These are phyloP conservation scores for Heterohyrax brucei DNA, from an alignment of 2,797 vertebrate genomes.

Conservation along the genomic window DNA sequence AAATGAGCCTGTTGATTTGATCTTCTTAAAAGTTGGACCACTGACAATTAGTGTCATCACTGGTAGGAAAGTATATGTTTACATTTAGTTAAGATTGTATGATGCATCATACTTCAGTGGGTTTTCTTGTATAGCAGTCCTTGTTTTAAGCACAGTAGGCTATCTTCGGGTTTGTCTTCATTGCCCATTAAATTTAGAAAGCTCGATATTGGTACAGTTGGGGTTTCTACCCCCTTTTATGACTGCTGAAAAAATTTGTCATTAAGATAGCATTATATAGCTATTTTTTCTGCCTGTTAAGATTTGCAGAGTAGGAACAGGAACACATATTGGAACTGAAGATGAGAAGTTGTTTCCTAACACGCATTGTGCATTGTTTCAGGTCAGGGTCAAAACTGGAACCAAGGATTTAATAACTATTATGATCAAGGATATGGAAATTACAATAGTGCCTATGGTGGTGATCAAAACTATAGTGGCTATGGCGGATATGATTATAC, in stretches of 20 bases:
- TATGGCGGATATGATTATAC: constrained; percentile 96
- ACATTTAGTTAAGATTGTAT: not conserved
- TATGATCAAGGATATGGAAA: constrained; percentile 95
- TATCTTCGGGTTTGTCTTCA: not conserved
- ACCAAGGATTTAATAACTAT: constrained; percentile 95
- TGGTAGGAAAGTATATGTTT: not conserved
- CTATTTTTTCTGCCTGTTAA: not conserved
- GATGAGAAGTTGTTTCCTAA: constrained; percentile 80
- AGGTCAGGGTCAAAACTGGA: constrained; percentile 95
- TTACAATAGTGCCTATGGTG: constrained; percentile 94
- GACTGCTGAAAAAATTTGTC: not conserved
- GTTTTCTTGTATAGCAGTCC: not conserved
- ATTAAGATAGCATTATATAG: not conserved
- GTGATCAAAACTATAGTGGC: constrained; percentile 94
- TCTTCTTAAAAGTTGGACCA: not conserved
- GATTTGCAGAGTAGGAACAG: constrained; percentile 44
- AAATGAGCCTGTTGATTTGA: not conserved
- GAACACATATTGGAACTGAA: constrained; percentile 43
- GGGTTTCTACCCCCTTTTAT: constrained; percentile 42
- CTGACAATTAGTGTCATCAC: not conserved
- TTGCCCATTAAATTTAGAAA: constrained; percentile 52
- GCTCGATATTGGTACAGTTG: constrained; percentile 7
- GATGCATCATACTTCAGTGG: not conserved
- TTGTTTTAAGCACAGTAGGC: not conserved
- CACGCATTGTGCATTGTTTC: constrained; percentile 85